phyloP scores from a whole-genome alignment of 30 jellyfish, hydroid and myxozoan species.

The Chironex yamaguchii region DNA sequence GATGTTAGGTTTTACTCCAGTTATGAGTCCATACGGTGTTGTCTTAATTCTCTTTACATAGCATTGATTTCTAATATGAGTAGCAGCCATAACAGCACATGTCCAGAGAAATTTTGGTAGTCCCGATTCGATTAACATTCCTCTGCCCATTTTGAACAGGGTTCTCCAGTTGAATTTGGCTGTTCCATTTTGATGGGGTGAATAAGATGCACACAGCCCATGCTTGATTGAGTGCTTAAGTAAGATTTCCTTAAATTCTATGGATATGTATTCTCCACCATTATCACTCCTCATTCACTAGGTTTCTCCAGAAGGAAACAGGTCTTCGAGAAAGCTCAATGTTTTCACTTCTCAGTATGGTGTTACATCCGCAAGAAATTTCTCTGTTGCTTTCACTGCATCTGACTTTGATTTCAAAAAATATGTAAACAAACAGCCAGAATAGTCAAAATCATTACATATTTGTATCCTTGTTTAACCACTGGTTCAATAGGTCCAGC shows the following conservation, averaged over 20 bases:
- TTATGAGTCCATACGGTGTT: conserved; percentile 50
- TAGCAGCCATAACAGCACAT: conserved; percentile 75
- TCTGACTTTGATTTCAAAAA: not conserved
- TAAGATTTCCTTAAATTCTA: not conserved
- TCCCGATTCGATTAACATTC: conserved; percentile 51
- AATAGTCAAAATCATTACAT: not conserved
- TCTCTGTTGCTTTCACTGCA: not conserved
- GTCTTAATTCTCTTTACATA: not conserved
- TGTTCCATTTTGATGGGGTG: conserved; percentile 89
- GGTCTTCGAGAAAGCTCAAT: conserved; percentile 53
- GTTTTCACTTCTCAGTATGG: conserved; percentile 31
- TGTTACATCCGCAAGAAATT: conserved; percentile 5
- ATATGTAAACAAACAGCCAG: not conserved
- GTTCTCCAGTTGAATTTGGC: conserved; percentile 83
- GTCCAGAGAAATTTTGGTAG: conserved; percentile 74
- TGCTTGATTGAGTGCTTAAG: conserved; percentile 36
- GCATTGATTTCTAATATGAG: conserved; percentile 77
- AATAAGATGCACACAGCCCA: conserved; percentile 58
- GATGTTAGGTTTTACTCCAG: conserved; percentile 58
- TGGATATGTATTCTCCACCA: conserved; percentile 48
- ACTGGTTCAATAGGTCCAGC: conserved; percentile 69
- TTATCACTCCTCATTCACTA: conserved; percentile 18
- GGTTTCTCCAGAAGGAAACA: conserved; percentile 70
- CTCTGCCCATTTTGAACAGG: conserved; percentile 81
- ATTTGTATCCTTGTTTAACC: conserved; percentile 42